Evolutionary conservation across 2,113 vertebrate genomes (phyloP), one percentile per base, ranked within the genome.

Genomic region (Pedetes capensis): DNA sequence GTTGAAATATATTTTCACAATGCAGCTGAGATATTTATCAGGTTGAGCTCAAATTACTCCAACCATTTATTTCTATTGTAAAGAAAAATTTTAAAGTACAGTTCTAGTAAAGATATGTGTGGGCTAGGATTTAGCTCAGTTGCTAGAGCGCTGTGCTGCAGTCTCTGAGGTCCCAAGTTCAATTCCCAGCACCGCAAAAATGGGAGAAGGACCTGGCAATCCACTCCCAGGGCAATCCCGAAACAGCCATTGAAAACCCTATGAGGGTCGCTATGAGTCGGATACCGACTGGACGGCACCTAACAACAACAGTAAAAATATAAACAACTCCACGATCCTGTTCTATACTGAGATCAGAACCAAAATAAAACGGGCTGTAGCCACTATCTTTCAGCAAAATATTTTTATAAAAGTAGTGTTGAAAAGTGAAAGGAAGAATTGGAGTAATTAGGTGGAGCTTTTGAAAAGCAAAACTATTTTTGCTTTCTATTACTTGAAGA

Each of bases 1-100:
- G 53, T 96, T 97, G 84, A 97, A 98, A 91, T 90, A 92, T 11
- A 17, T 75, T 97, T 91, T 93, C 55, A 96, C 64, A 96, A 53
- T 95, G 87, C 75, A 97, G 84, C 39, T 78, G 91, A 97, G 89
- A 94, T 69, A 83, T 55, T 96, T 87, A 91, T 89, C 96, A 74
- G 42, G 7, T 32, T 66, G 37, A 86, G 29, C 69, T 93, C n/a
- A 92, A 93, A 74, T 76, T 74, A 90, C 29, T 91, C 12, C 42
- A 61, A 84, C 53, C 18, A 94, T 68, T 72, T 51, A 93, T 81
- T 64, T 83, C 27, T 84, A 11, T 49, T 18, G 42, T 37, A 3
- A 4, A 27, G 86, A 79, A 78, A 89, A 72, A 80, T 37, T 39
- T 92, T 27, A 75, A 87, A 81, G 53, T 74, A 83, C 68, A 83